Conservation (phyloP, 2,797 vertebrate species). For the Syngnathus acus region DNA sequence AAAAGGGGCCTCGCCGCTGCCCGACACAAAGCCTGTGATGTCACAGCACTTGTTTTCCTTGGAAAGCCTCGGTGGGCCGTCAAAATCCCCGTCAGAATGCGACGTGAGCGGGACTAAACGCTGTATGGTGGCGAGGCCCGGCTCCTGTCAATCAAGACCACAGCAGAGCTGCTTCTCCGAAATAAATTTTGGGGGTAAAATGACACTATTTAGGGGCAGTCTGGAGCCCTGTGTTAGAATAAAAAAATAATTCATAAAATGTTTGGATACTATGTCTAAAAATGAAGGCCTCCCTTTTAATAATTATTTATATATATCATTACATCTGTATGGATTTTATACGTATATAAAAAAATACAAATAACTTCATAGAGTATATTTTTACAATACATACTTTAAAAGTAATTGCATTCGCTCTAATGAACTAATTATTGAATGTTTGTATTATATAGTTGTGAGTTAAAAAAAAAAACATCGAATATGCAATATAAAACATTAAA, state of each 20-base stretch:
- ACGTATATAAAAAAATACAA: too few species aligned
- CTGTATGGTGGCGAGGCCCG: conserved; percentile 48
- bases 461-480: not conserved
- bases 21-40: conserved; percentile 83
- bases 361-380: too few species aligned
- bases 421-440: too few species aligned
- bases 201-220: too few species aligned
- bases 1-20: conserved; percentile 72
- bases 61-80: conserved; percentile 71
- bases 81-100: conserved; percentile 73
- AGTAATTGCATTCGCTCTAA: not conserved
- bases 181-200: too few species aligned
- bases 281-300: too few species aligned
- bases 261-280: too few species aligned
- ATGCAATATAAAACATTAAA: not conserved
- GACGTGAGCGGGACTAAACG: conserved; percentile 51
- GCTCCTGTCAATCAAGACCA: conserved; percentile 52
- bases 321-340: too few species aligned
- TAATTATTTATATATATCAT: too few species aligned
- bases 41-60: conserved; percentile 87
- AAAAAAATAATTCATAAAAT: too few species aligned
- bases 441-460: not conserved
- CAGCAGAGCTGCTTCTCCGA: conserved; percentile 43
- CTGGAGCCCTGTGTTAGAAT: too few species aligned
- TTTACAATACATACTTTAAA: not conserved